Base-by-base conservation (phyloP, 2,113 vertebrate species). In the Lepus europaeus region DNA sequence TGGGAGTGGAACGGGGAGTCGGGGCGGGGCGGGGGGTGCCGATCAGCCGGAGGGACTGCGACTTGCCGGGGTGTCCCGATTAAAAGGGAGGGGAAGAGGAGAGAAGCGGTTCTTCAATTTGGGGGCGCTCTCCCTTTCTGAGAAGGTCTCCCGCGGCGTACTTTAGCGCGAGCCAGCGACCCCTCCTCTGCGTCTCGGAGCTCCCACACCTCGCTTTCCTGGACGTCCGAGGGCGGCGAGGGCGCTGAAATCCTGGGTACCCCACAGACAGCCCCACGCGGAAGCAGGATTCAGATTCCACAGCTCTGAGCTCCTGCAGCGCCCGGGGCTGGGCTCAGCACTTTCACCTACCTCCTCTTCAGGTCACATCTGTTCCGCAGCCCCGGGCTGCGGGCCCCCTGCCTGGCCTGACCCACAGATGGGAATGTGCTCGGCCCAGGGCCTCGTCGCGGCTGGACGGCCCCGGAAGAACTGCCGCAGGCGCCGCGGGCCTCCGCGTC, bases 301-400 rank as follows among this genome's bases (percentile, higher is more conserved):
- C 87, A 93, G 95, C 89, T 91, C 84, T 69, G 82, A 96, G 88
- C 87, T 83, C 97, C 96, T 87, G 96, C 94, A 92, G 96, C 2
- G 87, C 84, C 66, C 73, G 92, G 95, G 90, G 92, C 85, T 95
- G 96, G 97, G 93, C 95, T 95, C 92, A 93, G 96, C 95, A 93
- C 94, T 97, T 95, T 95, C 96, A 95, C 97, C 97, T 95, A 96
- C 86, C 94, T 95, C 95, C 94, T 94, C 92, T 82, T 90, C 96
- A 96, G 97, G 95, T 97, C 97, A 97, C 97, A 97, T 97, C 96
- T 97, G 97, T 95, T 97, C 95, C 90, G 88, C 97, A 97, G 96
- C 89, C 96, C 96, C 92, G 69, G 36, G 88, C 96, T 88, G 85
- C 6, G 23, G 95, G 88, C 96, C 96, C 96, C 96, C 96, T 95